Base-by-base conservation (phyloP, 2,113 vertebrate genomes). In the Carollia perspicillata region DNA sequence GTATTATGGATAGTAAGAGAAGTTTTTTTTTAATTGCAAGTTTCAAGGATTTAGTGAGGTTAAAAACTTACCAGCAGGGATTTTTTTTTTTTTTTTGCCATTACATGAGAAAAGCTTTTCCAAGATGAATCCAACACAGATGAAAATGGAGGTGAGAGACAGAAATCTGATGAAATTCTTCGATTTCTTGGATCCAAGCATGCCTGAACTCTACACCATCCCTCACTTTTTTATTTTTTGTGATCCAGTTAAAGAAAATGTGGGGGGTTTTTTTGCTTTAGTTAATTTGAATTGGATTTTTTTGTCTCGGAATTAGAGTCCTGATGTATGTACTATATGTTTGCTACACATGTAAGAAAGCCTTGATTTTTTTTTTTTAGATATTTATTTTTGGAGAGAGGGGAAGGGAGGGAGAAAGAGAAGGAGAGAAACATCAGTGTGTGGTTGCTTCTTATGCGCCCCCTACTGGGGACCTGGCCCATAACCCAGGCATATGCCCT, bases 211-310 rank as follows among this genome's bases (percentile, higher is more conserved):
- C n/a, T 78, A 20, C 0, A 33, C 28, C 18, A 49, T 91, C 16
- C 40, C 94, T 90, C 58, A 80, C 35, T 49, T 86, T 93, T 84
- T 84, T 23, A 94, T 84, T 89, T 93, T 93, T 84, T 84, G n/a
- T 94, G 33, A 89, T 79, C 58, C 30, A 93, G 55, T 58, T 8
- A 26, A 58, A 55, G n/a, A n/a, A 55, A 55, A 26, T 23, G 51
- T 51, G 14, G 17, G n/a, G n/a, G n/a, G n/a, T 74, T 58, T 81
- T 63, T 72, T 86, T 44, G 8, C 18, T 49, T 94, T 68, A 58
- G 10, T 92, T 96, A 88, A 58, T 93, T 95, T 89, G 49, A 65
- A 66, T 89, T 91, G 86, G 7, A 40, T 55, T 80, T 93, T 95
- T 94, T 72, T 17, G 23, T 89, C 30, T 71, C 90, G 71, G 42